Evolutionary conservation across 2,888 invertebrate species (phyloP).

Genomic region (Microchrysa polita): DNA sequence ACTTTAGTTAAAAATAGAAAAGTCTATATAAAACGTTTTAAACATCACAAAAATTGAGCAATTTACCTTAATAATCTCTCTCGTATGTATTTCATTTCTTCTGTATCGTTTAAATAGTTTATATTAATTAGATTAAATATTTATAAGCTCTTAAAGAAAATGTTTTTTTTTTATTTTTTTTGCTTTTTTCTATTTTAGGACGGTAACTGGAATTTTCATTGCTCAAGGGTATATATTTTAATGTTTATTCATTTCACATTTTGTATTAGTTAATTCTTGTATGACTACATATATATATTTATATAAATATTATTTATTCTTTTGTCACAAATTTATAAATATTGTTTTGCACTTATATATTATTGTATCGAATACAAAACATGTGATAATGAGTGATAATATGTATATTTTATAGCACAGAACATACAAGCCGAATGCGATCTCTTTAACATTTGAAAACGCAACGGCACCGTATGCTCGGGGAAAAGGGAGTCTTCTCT

Average conservation of each 20-base stretch:
- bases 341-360: no score
- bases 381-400: no score
- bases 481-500: no score
- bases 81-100: neutral
- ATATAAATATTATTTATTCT: slow-evolving; percentile 2
- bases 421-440: slow-evolving; percentile 19
- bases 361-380: no score
- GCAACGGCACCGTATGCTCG: no score
- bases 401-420: no score
- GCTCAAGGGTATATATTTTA: slow-evolving; percentile 36
- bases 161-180: slow-evolving; percentile 29
- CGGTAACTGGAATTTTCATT: slow-evolving; percentile 46
- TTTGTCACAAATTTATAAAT: neutral
- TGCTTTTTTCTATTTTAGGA: slow-evolving; percentile 26
- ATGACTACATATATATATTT: slow-evolving; percentile 12
- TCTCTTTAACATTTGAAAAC: no score
- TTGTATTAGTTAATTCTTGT: neutral
- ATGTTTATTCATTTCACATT: no score
- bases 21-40: slow-evolving; percentile 39
- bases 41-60: slow-evolving; percentile 43
- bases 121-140: no score
- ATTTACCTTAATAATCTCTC: slow-evolving; percentile 26
- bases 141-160: slow-evolving; percentile 39
- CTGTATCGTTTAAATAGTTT: no score
- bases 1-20: slow-evolving; percentile 33